Evolutionary conservation across 1,140 invertebrate genomes (phyloP), one percentile per base, ranked within the genome.

Genomic region (Uloborus diversus): DNA sequence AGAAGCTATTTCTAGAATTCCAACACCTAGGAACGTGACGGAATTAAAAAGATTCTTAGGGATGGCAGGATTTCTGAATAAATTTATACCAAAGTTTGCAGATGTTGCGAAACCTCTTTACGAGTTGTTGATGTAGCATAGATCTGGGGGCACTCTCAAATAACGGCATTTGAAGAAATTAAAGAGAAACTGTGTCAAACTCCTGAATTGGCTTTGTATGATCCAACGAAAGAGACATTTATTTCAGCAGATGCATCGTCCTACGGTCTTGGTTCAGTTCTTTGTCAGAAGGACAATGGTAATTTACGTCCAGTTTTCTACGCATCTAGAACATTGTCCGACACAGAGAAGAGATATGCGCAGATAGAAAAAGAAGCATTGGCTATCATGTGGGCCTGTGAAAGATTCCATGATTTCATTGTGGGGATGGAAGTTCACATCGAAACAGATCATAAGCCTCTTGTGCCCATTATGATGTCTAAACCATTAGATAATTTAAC

Each of bases 291-390:
- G 20, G 17, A 56, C 7, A 25, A 56, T 56, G 14, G 23, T 25
- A 56, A 56, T 20, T 7, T 42, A 42, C 7, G 23, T 56, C 14
- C 23, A 25, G 23, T n/a, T n/a, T 25, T 56, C 7, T 56, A n/a
- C 51, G 23, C 51, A 56, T 56, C 51, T 56, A 7, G 51, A 20
- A 56, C 51, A n/a, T 56, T 25, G 20, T 56, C 51, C 20, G 20
- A 56, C 7, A 25, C 51, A 7, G 7, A 56, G 23, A 56, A 56
- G 23, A 56, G 7, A n/a, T 56, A 7, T 56, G 51, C 51, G 7
- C 51, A 56, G 51, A 56, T 56, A 56, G 51, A 56, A 56, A 56
- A 56, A n/a, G n/a, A n/a, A 25, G 7, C 51, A n/a, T 25, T 56
- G 23, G 51, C 23, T n/a, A 56, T 56, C 7, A 20, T 56, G 23